Evolutionary conservation across 2,888 invertebrate species (phyloP), one percentile per base, ranked within the genome.

Genomic region (Melinopterus prodromus): DNA sequence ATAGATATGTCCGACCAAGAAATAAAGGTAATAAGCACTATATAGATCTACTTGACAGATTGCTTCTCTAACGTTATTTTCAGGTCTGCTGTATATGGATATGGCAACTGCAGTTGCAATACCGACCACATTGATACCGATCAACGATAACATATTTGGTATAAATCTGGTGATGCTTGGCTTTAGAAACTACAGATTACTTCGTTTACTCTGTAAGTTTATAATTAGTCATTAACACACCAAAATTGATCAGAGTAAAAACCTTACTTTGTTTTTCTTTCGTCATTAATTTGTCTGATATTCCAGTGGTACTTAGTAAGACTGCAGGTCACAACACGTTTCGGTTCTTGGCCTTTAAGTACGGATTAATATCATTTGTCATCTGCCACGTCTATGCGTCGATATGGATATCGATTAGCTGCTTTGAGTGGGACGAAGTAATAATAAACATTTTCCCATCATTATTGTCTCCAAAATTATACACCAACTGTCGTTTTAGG

Each of bases 11-110:
- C 4, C 26, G n/a, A 3, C 81, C 80, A 2, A 76, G 82, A 71
- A 76, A 71, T 69, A 83, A 82, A 80, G 53, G 83, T 83, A 80
- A 35, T n/a, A n/a, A n/a, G n/a, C n/a, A n/a, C n/a, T n/a, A n/a
- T n/a, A n/a, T n/a, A n/a, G n/a, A n/a, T n/a, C n/a, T n/a, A n/a
- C n/a, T n/a, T n/a, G n/a, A n/a, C n/a, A n/a, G n/a, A n/a, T 53
- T 53, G 53, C 5, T 4, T 53, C 53, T 53, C 9, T 26, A 3
- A 26, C 3, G 5, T 53, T 69, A 9, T 16, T 82, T 82, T 71
- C 53, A 82, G 81, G 71, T 69, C 26, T 82, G 12, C 70, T 83
- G 16, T 75, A 77, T 15, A 14, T 82, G 16, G 83, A 83, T 76
- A 76, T 80, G 14, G 26, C 80, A 7, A 72, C 81, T 0, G 36